These are phyloP conservation scores for Gnatocerus cornutus DNA, from an alignment of 2,888 invertebrate genomes.

Conservation along the genomic window DNA sequence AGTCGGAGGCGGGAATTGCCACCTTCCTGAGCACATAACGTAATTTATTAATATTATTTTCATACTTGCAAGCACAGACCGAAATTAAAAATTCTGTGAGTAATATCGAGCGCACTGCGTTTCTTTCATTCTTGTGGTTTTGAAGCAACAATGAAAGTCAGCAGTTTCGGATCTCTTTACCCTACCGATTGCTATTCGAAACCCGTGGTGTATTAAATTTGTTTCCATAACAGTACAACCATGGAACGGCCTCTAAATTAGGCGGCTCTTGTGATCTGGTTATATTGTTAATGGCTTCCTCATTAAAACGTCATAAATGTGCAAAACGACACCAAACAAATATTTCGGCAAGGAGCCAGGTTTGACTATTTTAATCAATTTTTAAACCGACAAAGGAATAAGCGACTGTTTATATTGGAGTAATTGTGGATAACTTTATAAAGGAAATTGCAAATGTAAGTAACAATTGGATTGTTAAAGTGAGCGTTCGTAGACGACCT, in stretches of 20 bases:
- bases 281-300: slow-evolving; percentile 13
- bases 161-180: not conserved
- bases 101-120: not conserved
- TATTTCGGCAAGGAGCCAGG: not conserved
- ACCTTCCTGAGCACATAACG: slow-evolving; percentile 13
- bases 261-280: slow-evolving; percentile 10
- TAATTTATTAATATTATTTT: slow-evolving; percentile 31
- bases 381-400: too few species aligned
- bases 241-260: slow-evolving; percentile 4
- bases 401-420: too few species aligned
- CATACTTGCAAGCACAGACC: not conserved
- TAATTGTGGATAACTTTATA: too few species aligned
- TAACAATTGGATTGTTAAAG: too few species aligned
- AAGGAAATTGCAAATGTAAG: too few species aligned
- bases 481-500: too few species aligned
- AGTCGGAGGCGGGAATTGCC: slow-evolving; percentile 16
- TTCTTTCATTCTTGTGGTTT: not conserved
- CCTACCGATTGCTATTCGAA: not conserved
- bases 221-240: slow-evolving; percentile 15
- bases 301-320: slow-evolving; percentile 23
- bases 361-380: too few species aligned
- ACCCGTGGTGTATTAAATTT: slow-evolving; percentile 14
- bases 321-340: slow-evolving; percentile 16
- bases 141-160: not conserved
- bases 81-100: too few species aligned